These are phyloP conservation scores for Falco punctatus DNA, from an alignment of 2,113 vertebrate species.

Conservation along the genomic window DNA sequence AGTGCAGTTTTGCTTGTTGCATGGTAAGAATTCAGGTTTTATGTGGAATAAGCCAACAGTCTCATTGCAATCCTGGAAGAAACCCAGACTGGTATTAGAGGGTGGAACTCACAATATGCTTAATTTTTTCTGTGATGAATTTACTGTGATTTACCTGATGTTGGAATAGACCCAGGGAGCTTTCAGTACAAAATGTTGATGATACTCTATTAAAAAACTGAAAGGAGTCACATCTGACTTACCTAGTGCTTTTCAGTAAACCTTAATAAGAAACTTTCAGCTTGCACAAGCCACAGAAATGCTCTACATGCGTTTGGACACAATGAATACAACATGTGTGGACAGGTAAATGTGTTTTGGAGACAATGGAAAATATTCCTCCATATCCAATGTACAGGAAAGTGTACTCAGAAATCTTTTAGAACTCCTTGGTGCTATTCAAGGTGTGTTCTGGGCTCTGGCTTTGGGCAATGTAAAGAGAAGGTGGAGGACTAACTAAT, in stretches of 20 bases:
- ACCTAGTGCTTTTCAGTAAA: not conserved
- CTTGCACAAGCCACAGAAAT: constrained; percentile 98
- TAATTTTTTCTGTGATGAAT: not conserved
- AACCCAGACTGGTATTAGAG: not conserved
- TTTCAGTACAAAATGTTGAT: not conserved
- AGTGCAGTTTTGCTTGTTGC: not conserved
- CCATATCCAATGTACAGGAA: not conserved
- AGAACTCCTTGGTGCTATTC: not conserved
- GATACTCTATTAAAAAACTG: not conserved
- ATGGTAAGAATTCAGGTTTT: not conserved
- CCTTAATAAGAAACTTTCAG: constrained; percentile 82
- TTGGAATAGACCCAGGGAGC: not conserved
- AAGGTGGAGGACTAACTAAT: not conserved
- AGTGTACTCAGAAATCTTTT: not conserved
- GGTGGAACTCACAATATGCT: not conserved
- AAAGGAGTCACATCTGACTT: not conserved
- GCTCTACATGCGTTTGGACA: constrained; percentile 97
- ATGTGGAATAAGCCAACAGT: not conserved
- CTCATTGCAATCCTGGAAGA: not conserved
- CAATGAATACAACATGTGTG: constrained; percentile 94
- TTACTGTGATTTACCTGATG: not conserved
- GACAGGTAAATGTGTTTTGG: constrained; percentile 82
- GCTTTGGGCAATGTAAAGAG: not conserved
- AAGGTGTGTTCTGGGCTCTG: not conserved
- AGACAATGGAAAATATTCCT: not conserved